A percentile compares a stretch with the other conserved stretches of the same genome.
These are phyloP conservation scores for Drosophila arizonae DNA, from an alignment of 1,140 invertebrate species.

Conservation along the genomic window DNA sequence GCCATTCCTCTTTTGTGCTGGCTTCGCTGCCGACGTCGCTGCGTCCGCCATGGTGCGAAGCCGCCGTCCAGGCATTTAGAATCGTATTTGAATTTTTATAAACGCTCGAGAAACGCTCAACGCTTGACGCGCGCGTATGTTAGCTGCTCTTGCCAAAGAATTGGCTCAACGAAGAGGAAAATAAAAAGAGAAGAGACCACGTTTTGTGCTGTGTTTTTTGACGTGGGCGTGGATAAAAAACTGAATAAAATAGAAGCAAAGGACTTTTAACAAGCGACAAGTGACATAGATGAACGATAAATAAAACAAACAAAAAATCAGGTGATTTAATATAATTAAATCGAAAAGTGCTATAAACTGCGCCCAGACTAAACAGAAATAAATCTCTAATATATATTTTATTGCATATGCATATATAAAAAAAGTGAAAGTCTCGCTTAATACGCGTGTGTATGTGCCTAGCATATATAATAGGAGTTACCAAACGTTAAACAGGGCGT, in stretches of 20 bases:
- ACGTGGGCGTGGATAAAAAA: constrained; percentile 7
- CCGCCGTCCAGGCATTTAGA: constrained; percentile 70
- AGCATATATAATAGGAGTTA: constrained; percentile 42
- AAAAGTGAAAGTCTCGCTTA: constrained; percentile 39
- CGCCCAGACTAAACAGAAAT: constrained; percentile 6
- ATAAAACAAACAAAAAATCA: constrained; percentile 31
- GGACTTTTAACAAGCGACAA: constrained; percentile 21
- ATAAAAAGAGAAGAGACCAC: not conserved
- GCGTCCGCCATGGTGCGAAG: constrained; percentile 39
- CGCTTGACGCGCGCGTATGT: constrained; percentile 71
- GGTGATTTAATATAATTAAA: constrained; percentile 35
- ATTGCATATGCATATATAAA: not conserved
- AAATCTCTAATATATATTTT: constrained; percentile 29
- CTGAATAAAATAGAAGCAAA: not conserved
- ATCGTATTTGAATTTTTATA: constrained; percentile 83
- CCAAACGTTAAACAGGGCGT: constrained; percentile 38
- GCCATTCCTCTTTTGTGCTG: constrained; percentile 66
- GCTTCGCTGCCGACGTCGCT: constrained; percentile 41
- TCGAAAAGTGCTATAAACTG: constrained; percentile 27
- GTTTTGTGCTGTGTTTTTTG: constrained; percentile 17
- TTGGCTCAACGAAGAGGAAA: constrained; percentile 11
- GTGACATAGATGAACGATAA: not conserved
- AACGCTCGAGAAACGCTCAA: constrained; percentile 77
- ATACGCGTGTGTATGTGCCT: constrained; percentile 21
- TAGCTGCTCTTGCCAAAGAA: constrained; percentile 41